Percentiles rank a stretch among this genome's conserved stretches.
Evolutionary conservation across 2,797 vertebrate species (phyloP).

Genomic region (Fundulus diaphanus): DNA sequence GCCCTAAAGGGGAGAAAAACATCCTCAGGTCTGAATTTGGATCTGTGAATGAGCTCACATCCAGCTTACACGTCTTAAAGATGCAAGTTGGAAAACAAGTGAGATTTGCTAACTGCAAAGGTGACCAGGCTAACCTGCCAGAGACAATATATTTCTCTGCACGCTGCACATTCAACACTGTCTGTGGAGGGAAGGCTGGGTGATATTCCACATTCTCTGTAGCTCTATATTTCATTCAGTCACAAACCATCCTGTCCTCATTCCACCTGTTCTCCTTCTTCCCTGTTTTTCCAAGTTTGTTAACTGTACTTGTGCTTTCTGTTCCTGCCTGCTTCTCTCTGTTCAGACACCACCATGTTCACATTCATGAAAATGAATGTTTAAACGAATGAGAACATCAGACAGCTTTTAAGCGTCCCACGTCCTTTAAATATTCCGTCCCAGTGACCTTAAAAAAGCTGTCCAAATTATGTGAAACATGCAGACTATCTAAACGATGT

Average conservation of each 20-base stretch:
- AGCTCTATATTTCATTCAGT: too few relatives aligned
- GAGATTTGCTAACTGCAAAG: not conserved
- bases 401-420: not conserved
- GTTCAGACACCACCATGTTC: too few relatives aligned
- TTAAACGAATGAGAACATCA: too few relatives aligned
- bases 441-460: too few relatives aligned
- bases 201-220: not conserved
- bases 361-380: too few relatives aligned
- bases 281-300: too few relatives aligned
- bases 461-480: too few relatives aligned
- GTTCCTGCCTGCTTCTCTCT: too few relatives aligned
- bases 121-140: not conserved
- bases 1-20: constrained; percentile 51
- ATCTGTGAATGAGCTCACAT: not conserved
- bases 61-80: not conserved
- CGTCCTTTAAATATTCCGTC: not conserved
- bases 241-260: too few relatives aligned
- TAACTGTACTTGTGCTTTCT: too few relatives aligned
- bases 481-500: too few relatives aligned
- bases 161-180: not conserved
- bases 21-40: not conserved
- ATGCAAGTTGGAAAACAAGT: not conserved
- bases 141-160: not conserved
- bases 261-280: too few relatives aligned
- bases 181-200: not conserved